Percentiles rank a stretch among this genome's conserved stretches.
Evolutionary conservation across 2,888 invertebrate species (phyloP).

Genomic region (Rhagonycha fulva): DNA sequence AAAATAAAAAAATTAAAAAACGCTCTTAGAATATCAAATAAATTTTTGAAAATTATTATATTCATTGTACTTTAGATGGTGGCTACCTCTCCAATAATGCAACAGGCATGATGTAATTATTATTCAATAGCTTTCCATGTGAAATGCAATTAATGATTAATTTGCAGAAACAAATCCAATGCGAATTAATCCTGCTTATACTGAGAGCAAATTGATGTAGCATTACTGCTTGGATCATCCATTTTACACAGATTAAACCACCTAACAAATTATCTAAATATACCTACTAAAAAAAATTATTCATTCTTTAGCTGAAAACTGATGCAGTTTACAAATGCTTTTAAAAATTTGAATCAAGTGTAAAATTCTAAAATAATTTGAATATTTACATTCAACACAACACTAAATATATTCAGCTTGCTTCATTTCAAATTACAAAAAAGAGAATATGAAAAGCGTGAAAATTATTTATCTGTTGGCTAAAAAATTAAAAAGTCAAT

Average conservation of each 20-base stretch:
- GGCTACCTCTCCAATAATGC: too few species aligned
- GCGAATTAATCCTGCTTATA: neutral
- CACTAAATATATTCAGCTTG: neutral
- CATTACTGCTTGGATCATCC: neutral
- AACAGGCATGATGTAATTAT: neutral
- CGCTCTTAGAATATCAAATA: too few species aligned
- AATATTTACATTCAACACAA: too few species aligned
- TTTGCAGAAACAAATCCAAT: neutral
- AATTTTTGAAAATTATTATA: too few species aligned
- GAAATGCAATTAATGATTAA: neutral
- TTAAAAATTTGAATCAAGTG: too few species aligned
- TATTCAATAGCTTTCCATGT: neutral
- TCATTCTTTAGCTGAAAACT: neutral
- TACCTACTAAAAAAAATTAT: too few species aligned
- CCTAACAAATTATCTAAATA: neutral
- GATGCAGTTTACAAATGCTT: neutral
- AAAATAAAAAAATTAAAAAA: too few species aligned
- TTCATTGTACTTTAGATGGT: too few species aligned
- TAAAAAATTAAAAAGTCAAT: neutral
- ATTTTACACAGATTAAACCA: neutral
- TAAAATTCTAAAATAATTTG: too few species aligned
- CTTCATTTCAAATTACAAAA: neutral
- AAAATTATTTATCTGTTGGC: neutral
- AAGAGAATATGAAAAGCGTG: neutral
- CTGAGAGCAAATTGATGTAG: neutral